phyloP scores from a whole-genome alignment of 2,113 vertebrate genomes.

The Puffinus mauretanicus region DNA sequence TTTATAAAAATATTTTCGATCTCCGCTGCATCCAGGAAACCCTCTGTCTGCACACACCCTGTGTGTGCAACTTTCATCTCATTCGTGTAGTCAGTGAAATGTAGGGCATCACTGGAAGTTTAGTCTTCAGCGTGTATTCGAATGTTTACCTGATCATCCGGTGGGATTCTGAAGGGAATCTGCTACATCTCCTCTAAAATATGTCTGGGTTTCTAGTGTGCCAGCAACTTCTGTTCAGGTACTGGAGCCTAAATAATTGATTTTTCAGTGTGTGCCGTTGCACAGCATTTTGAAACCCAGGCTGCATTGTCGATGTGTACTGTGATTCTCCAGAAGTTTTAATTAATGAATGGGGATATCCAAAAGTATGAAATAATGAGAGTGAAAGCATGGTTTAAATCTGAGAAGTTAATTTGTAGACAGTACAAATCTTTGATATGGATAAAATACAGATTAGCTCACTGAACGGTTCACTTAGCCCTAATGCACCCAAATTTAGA shows the following conservation, averaged over 20 bases:
- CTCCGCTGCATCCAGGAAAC: background rate
- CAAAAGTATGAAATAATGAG: background rate
- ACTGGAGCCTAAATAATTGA: background rate
- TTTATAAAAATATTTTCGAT: background rate
- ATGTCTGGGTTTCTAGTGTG: background rate
- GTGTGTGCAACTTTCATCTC: background rate
- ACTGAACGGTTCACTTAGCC: constrained; percentile 12
- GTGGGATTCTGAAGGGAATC: background rate
- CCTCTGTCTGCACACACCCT: background rate
- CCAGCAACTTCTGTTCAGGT: background rate
- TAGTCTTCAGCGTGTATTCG: background rate
- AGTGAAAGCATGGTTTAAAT: background rate
- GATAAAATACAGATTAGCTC: constrained; percentile 52
- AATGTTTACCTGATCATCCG: background rate
- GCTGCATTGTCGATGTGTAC: rapidly evolving
- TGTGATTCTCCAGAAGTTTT: background rate
- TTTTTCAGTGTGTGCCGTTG: background rate
- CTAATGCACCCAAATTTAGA: constrained; percentile 41
- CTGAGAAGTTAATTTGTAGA: background rate
- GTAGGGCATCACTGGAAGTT: background rate
- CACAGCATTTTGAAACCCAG: background rate
- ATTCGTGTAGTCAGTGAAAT: background rate
- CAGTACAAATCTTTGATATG: background rate
- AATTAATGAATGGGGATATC: background rate
- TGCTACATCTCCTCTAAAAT: background rate